Conservation (phyloP, 1,140 invertebrate genomes). For the Drosophila kohkoa region DNA sequence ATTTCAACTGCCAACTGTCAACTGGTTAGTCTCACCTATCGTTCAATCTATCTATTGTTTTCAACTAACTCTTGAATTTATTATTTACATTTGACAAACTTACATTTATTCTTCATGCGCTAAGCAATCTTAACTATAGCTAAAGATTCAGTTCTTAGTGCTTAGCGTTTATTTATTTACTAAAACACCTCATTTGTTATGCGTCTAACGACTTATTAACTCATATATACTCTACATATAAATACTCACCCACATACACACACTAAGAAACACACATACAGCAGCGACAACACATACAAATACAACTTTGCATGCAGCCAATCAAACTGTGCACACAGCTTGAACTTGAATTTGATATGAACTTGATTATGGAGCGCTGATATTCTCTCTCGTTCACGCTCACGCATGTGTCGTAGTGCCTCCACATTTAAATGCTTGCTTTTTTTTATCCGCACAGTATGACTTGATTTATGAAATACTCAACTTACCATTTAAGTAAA, state of each 20-base stretch:
- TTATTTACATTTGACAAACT: conserved; percentile 33
- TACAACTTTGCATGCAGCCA: conserved; percentile 61
- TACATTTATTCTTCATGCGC: conserved; percentile 44
- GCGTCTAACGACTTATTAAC: conserved; percentile 66
- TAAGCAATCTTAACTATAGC: conserved; percentile 61
- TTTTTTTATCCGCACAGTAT: background rate
- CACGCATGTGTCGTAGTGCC: conserved; percentile 22
- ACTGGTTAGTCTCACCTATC: conserved; percentile 48
- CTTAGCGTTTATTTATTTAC: conserved; percentile 49
- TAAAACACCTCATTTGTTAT: conserved; percentile 70
- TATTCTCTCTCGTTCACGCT: conserved; percentile 23
- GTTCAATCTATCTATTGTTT: conserved; percentile 30
- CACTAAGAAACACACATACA: conserved; percentile 25
- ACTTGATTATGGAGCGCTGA: conserved; percentile 32
- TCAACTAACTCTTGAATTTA: conserved; percentile 41
- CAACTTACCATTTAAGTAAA: conserved; percentile 13
- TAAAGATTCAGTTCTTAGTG: conserved; percentile 52
- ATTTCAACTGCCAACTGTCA: conserved; percentile 17
- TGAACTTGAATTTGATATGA: conserved; percentile 51
- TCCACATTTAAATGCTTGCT: background rate
- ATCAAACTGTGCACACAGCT: conserved; percentile 55
- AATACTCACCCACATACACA: conserved; percentile 13
- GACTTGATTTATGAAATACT: background rate
- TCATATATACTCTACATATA: conserved; percentile 13
- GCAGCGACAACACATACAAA: conserved; percentile 22